phyloP scores from a whole-genome alignment of 2,113 vertebrate genomes.

The Neodontobutis hainanensis region DNA sequence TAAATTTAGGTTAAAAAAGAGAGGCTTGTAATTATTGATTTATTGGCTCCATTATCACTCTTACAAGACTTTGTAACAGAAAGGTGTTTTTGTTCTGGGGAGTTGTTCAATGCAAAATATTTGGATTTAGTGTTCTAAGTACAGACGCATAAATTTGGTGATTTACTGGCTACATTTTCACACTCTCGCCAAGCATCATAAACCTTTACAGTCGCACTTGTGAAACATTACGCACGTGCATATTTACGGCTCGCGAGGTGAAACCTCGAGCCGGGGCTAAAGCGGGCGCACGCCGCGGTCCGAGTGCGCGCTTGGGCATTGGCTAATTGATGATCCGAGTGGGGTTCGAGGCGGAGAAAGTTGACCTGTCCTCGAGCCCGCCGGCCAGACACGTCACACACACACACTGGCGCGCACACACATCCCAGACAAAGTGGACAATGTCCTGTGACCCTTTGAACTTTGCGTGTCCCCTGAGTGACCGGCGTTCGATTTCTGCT shows the following conservation, averaged over 20 bases:
- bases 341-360: conserved; percentile 67
- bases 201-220: conserved; percentile 29
- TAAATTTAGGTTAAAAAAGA: too few species aligned
- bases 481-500: conserved; percentile 42
- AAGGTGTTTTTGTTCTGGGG: too few species aligned
- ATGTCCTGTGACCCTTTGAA: conserved; percentile 71
- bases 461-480: conserved; percentile 60
- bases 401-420: conserved; percentile 43
- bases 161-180: conserved; percentile 20
- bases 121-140: neutral
- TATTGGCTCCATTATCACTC: too few species aligned
- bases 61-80: too few species aligned
- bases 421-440: conserved; percentile 76
- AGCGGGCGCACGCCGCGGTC: conserved; percentile 3
- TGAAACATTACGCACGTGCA: conserved; percentile 26
- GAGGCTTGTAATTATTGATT: too few species aligned
- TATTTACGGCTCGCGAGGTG: conserved; percentile 20
- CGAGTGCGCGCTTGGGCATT: conserved; percentile 27
- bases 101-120: too few species aligned
- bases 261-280: neutral
- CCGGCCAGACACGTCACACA: conserved; percentile 50
- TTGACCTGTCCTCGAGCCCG: conserved; percentile 73
- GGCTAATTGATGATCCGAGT: conserved; percentile 66
- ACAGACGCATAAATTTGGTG: conserved; percentile 9
- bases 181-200: conserved; percentile 1